A percentile compares a stretch with the other conserved stretches of the same genome.
Evolutionary conservation across 2,113 vertebrate genomes (phyloP).

Genomic region (Amia ocellicauda): DNA sequence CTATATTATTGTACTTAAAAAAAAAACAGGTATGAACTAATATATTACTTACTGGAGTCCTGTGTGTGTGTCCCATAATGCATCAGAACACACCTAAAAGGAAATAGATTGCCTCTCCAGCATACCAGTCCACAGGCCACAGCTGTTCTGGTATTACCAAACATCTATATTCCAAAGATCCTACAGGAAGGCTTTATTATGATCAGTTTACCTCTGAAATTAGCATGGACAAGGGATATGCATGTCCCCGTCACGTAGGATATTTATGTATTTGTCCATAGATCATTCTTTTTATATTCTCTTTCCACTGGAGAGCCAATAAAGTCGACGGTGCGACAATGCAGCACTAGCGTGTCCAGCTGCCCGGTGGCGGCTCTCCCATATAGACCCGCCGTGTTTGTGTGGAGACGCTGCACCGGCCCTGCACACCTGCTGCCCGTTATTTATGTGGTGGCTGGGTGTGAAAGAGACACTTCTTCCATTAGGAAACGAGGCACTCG

Average conservation of each 20-base stretch:
- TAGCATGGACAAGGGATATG: slow-evolving; percentile 9
- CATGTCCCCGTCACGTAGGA: slow-evolving; percentile 25
- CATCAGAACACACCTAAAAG: no score
- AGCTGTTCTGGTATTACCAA: slow-evolving; percentile 19
- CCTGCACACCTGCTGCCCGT: slow-evolving; percentile 1
- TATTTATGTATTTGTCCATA: slow-evolving; percentile 47
- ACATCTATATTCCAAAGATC: slow-evolving; percentile 32
- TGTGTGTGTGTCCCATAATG: no score
- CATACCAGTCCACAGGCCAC: neutral
- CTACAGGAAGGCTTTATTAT: neutral
- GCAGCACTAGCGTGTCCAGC: slow-evolving; percentile 26
- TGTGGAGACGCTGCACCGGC: neutral
- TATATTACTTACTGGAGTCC: no score
- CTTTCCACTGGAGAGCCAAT: slow-evolving; percentile 49
- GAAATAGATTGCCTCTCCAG: no score
- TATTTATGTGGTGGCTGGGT: neutral
- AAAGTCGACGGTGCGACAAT: slow-evolving; percentile 32
- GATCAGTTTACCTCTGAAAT: slow-evolving; percentile 17
- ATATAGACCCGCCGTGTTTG: slow-evolving; percentile 21
- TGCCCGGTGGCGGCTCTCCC: slow-evolving; percentile 23
- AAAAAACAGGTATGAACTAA: no score
- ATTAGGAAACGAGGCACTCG: neutral
- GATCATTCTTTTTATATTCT: slow-evolving; percentile 48
- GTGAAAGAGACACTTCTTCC: slow-evolving; percentile 4
- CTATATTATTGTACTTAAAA: no score